Evolutionary conservation across 2,888 invertebrate species (phyloP).

Genomic region (Leptopterna dolabrata): DNA sequence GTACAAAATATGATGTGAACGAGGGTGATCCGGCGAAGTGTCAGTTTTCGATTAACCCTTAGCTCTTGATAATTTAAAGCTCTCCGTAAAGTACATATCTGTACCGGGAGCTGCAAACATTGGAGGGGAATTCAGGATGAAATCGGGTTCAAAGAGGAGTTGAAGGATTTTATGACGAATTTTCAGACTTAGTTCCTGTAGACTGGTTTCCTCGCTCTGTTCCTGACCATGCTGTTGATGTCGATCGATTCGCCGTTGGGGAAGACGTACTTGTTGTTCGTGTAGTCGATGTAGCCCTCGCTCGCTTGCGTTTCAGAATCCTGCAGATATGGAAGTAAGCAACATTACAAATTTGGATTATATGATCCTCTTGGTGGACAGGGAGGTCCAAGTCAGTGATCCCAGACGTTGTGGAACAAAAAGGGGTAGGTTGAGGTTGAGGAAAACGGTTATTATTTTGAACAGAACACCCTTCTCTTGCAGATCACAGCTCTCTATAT

Average conservation of each 20-base stretch:
- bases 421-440: too few relatives aligned
- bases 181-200: slow-evolving; percentile 64
- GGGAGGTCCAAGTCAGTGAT: too few relatives aligned
- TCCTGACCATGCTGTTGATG: slow-evolving; percentile 78
- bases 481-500: too few relatives aligned
- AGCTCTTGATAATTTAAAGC: not conserved
- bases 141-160: not conserved
- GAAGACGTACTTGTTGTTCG: slow-evolving; percentile 78
- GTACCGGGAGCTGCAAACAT: not conserved
- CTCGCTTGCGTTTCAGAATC: slow-evolving; percentile 63
- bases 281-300: slow-evolving; percentile 78
- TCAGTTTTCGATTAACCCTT: not conserved
- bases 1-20: not conserved
- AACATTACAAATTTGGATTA: not conserved
- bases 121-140: not conserved
- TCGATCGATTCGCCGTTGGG: slow-evolving; percentile 80
- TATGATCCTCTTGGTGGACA: too few relatives aligned
- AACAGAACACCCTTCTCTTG: too few relatives aligned
- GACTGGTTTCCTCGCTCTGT: slow-evolving; percentile 75
- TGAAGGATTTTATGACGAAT: not conserved
- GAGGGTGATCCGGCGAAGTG: not conserved
- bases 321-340: slow-evolving; percentile 55
- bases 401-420: too few relatives aligned
- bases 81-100: too few relatives aligned
- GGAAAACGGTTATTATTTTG: too few relatives aligned